These are phyloP conservation scores for Coturnix japonica DNA, from an alignment of 2,113 vertebrate genomes.

Conservation along the genomic window DNA sequence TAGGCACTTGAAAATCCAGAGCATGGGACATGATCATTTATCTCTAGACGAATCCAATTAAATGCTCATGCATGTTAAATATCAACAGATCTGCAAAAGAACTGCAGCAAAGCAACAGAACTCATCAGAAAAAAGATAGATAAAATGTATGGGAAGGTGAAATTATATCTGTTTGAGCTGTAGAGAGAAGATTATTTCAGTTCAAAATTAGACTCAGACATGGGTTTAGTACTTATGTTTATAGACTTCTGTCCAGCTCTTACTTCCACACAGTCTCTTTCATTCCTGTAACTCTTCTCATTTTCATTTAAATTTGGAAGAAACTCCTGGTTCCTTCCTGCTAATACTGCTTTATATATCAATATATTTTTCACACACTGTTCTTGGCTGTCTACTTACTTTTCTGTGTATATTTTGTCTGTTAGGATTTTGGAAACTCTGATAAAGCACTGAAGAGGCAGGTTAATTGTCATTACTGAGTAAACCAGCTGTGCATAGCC, in stretches of 20 bases:
- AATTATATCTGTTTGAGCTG: background rate
- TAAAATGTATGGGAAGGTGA: background rate
- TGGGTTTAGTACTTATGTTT: background rate
- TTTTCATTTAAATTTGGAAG: background rate
- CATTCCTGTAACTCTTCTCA: background rate
- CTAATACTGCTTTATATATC: background rate
- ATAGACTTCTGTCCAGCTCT: background rate
- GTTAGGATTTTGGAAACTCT: background rate
- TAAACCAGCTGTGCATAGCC: background rate
- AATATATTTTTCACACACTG: background rate
- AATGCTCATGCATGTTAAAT: background rate
- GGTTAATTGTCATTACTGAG: background rate
- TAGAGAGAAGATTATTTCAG: background rate
- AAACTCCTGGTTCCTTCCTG: background rate
- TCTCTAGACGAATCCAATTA: background rate
- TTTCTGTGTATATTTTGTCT: background rate
- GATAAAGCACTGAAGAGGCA: background rate
- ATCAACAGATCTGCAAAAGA: background rate
- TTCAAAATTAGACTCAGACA: background rate
- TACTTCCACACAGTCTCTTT: background rate
- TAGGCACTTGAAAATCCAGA: background rate
- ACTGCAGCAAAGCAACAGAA: background rate
- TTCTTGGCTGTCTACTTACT: background rate
- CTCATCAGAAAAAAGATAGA: background rate
- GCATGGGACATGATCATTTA: background rate